phyloP scores from a whole-genome alignment of 2,888 invertebrate genomes.

The Romanomermis culicivorax region DNA sequence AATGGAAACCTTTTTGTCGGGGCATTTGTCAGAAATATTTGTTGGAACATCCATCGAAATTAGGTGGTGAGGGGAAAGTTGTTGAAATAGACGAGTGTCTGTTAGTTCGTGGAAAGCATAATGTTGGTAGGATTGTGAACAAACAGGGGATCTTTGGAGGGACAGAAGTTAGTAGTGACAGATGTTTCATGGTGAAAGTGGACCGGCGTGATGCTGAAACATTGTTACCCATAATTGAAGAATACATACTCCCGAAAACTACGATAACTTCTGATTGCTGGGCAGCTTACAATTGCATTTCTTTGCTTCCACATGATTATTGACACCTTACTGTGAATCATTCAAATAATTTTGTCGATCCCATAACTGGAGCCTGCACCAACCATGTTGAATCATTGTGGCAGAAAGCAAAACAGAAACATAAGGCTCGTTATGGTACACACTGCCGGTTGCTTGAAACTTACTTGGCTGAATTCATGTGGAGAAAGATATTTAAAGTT shows the following conservation, averaged over 20 bases:
- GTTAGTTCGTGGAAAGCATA: too few species aligned
- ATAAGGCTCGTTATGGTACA: background rate
- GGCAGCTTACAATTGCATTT: background rate
- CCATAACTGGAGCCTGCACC: background rate
- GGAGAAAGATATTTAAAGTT: background rate
- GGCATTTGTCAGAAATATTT: too few species aligned
- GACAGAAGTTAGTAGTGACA: too few species aligned
- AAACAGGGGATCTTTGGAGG: too few species aligned
- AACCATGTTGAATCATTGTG: background rate
- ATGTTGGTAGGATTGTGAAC: too few species aligned
- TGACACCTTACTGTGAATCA: background rate
- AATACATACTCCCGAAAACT: background rate
- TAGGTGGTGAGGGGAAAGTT: too few species aligned
- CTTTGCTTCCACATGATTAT: background rate
- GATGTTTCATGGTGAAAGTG: too few species aligned
- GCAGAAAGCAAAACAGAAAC: background rate
- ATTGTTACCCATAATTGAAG: background rate
- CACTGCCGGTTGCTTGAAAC: background rate
- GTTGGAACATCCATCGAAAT: too few species aligned
- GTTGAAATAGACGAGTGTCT: too few species aligned
- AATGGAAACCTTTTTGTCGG: too few species aligned
- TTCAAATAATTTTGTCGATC: background rate
- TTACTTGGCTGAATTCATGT: background rate
- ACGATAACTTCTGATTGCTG: background rate
- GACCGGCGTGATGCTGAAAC: background rate